Evolutionary conservation across 2,113 vertebrate species (phyloP), one percentile per base, ranked within the genome.

Genomic region (Nanorana parkeri): DNA sequence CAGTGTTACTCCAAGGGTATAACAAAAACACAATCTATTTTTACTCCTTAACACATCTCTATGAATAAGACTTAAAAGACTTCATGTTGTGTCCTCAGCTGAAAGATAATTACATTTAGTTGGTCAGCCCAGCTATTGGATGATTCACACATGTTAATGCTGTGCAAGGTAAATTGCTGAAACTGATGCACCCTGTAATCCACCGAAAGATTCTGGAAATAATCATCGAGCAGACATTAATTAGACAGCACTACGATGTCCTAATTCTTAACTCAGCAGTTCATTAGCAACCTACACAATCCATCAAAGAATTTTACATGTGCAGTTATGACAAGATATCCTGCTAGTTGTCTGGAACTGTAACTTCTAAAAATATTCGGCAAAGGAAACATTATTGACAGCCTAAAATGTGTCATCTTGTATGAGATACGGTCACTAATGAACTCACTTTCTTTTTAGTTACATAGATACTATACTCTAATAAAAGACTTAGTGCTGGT

Each of bases 181-280:
- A 78, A 78, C 54, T 58, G 77, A 68, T 78, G 77, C n/a, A 68
- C 20, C 26, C 20, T 68, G 64, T 78, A 78, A 78, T 78, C 65
- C 29, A n/a, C 28, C 51, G 23, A 36, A 36, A 41, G 26, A 78
- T 55, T 78, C 51, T 23, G 28, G 41, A 56, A 32, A 29, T 54
- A 66, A 23, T 32, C 19, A 67, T 78, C 47, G 58, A 56, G 51
- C 52, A 36, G n/a, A 56, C 6, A 17, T 58, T 78, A 55, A 78
- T 41, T 68, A 68, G 64, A 21, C 16, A 19, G 20, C 64, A 56
- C 13, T 68, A 23, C 28, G 32, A 3, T 56, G 52, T 21, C 28
- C 64, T 17, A 23, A 79, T 68, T 79, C n/a, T 79, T 7, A n/a
- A 32, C 19, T 67, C 19, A 51, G 51, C 41, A 36, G 20, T 36